Evolutionary conservation across 2,113 vertebrate genomes (phyloP).

Genomic region (Sander lucioperca): DNA sequence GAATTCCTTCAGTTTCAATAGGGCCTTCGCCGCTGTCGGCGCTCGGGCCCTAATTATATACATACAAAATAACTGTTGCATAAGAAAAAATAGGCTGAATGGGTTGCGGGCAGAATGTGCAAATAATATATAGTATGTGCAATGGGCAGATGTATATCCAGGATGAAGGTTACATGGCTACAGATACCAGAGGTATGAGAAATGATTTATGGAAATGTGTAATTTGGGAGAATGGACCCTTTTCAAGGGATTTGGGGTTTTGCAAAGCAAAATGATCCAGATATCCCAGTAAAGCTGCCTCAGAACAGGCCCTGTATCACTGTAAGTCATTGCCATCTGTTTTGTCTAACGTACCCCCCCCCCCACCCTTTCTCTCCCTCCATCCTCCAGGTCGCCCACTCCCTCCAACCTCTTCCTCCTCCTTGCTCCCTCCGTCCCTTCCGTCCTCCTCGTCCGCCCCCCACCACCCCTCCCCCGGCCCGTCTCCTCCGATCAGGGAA

Average conservation of each 20-base stretch:
- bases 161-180: background rate
- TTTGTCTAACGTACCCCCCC: slow-evolving; percentile 71
- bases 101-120: no score
- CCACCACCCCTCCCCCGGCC: slow-evolving; percentile 91
- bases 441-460: slow-evolving; percentile 95
- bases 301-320: slow-evolving; percentile 49
- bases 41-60: no score
- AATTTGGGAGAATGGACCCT: background rate
- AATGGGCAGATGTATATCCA: no score
- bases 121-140: no score
- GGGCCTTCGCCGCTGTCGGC: no score
- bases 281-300: slow-evolving; percentile 26
- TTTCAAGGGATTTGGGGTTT: background rate
- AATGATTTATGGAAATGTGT: background rate
- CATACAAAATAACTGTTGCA: no score
- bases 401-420: slow-evolving; percentile 97
- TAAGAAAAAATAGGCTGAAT: no score
- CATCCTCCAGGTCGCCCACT: slow-evolving; percentile 97
- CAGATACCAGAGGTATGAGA: background rate
- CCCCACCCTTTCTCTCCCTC: slow-evolving; percentile 81
- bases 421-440: slow-evolving; percentile 95
- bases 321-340: slow-evolving; percentile 75
- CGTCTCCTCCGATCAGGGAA: slow-evolving; percentile 90
- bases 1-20: no score
- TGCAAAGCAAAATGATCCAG: slow-evolving; percentile 10